A percentile compares a stretch with the other conserved stretches of the same genome.
phyloP scores from a whole-genome alignment of 2,888 invertebrate species.

The Lepas anatifera region DNA sequence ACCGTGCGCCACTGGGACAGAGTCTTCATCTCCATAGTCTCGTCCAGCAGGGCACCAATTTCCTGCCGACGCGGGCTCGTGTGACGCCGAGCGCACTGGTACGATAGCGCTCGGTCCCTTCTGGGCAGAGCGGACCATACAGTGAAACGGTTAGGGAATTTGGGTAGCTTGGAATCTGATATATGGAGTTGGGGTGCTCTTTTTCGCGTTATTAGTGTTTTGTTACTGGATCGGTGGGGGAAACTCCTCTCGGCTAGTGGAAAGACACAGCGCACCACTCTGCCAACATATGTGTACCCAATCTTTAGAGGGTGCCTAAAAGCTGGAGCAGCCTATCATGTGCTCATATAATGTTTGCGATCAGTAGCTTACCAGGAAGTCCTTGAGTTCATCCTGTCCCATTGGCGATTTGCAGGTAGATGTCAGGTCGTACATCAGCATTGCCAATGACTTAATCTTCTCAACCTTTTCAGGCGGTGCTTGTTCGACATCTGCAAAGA shows the following conservation, averaged over 20 bases:
- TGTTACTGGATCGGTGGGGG: neutral
- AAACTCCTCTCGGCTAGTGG: neutral
- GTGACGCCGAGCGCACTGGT: no score
- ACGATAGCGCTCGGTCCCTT: no score
- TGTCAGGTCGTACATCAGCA: neutral
- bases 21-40: neutral
- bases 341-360: neutral
- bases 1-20: neutral
- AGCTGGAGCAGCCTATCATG: neutral
- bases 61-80: no score
- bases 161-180: no score
- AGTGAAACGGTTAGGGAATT: no score
- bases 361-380: neutral
- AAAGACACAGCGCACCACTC: neutral
- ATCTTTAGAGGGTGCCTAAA: neutral
- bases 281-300: neutral
- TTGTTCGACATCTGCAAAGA: no score
- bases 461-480: neutral
- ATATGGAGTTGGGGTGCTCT: no score
- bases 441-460: neutral
- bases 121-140: no score
- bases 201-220: neutral
- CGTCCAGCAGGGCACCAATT: neutral
- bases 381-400: neutral
- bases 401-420: neutral